phyloP scores from a whole-genome alignment of 1,140 invertebrate species.

The Neoseiulus cucumeris region DNA sequence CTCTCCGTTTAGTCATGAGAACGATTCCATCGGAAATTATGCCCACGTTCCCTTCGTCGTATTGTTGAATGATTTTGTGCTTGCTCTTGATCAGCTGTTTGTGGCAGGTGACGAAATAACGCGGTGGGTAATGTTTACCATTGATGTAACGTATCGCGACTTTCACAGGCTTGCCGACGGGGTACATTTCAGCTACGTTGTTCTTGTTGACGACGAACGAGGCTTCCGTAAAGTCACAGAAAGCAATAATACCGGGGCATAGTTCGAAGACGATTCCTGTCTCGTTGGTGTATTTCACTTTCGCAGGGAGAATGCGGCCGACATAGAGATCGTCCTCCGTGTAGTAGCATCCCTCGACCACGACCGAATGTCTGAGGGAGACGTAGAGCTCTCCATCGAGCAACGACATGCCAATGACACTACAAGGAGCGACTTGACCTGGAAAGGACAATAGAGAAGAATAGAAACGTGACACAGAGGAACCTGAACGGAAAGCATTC shows the following conservation, averaged over 20 bases:
- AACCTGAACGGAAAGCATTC: too few species aligned
- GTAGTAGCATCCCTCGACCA: background rate
- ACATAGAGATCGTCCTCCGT: background rate
- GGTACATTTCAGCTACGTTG: background rate
- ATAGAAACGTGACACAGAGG: too few species aligned
- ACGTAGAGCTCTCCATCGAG: background rate
- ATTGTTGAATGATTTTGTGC: background rate
- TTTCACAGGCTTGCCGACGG: background rate
- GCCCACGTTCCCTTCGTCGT: background rate
- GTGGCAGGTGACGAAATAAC: conserved; percentile 1
- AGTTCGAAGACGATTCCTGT: background rate
- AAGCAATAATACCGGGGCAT: background rate
- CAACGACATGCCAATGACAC: background rate
- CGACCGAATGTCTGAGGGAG: background rate
- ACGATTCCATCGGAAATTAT: background rate
- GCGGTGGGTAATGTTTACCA: background rate
- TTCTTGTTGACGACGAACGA: background rate
- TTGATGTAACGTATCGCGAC: background rate
- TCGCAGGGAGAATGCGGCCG: background rate
- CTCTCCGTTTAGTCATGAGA: background rate
- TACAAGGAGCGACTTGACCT: background rate
- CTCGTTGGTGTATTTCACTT: conserved; percentile 1
- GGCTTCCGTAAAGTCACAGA: background rate
- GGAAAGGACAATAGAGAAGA: background rate
- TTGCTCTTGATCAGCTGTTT: background rate